Conservation (phyloP, 1,140 invertebrate species). For the Caerostris darwini region DNA sequence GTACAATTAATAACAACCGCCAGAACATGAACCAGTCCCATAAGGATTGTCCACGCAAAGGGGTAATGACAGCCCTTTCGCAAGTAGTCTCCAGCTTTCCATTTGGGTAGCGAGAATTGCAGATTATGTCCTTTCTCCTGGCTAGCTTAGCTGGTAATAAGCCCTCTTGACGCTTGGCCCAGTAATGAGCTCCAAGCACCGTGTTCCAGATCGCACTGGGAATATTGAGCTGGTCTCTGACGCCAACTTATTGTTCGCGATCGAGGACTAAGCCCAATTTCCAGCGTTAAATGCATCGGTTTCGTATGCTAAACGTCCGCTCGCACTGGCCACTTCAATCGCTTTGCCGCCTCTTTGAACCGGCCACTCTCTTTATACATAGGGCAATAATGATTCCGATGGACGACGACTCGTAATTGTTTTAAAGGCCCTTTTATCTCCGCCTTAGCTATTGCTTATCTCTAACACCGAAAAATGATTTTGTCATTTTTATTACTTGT, state of each 20-base stretch:
- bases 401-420: not conserved
- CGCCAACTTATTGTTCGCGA: conserved; percentile 75
- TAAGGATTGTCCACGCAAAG: conserved; percentile 74
- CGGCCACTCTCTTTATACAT: conserved; percentile 56
- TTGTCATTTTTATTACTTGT: too few relatives aligned
- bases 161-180: conserved; percentile 74
- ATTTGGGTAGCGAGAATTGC: conserved; percentile 75
- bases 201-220: conserved; percentile 67
- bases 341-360: conserved; percentile 69
- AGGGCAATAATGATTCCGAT: conserved; percentile 27
- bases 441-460: not conserved
- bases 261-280: conserved; percentile 68
- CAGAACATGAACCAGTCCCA: conserved; percentile 73
- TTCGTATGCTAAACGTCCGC: conserved; percentile 75
- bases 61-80: conserved; percentile 76
- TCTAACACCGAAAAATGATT: too few relatives aligned
- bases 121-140: conserved; percentile 77
- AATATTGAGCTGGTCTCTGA: conserved; percentile 62
- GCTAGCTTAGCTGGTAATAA: conserved; percentile 74
- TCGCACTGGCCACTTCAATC: conserved; percentile 70
- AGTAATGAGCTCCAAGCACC: conserved; percentile 72
- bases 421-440: conserved; percentile 11
- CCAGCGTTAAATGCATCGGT: conserved; percentile 73
- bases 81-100: conserved; percentile 70
- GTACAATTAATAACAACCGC: conserved; percentile 77